Conservation (phyloP, 1,140 invertebrate genomes). For the Drosophila setifemur region DNA sequence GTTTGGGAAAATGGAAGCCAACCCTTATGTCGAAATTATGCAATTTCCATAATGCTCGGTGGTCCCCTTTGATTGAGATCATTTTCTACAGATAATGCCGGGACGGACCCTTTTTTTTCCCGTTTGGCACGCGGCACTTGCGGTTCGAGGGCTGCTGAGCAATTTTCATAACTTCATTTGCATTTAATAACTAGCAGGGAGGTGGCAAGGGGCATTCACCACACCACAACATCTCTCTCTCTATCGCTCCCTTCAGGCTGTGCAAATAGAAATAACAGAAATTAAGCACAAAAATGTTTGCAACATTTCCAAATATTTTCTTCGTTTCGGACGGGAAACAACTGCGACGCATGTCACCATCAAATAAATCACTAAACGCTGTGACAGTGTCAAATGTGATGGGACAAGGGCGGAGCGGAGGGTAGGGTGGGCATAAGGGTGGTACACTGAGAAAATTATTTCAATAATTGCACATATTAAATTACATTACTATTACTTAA, state of each 20-base stretch:
- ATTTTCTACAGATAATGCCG: conserved; percentile 53
- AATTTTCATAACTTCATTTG: conserved; percentile 79
- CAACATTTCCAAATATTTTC: conserved; percentile 12
- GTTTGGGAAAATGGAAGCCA: conserved; percentile 2
- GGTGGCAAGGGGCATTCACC: too few relatives aligned
- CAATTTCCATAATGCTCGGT: conserved; percentile 73
- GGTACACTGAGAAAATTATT: not conserved
- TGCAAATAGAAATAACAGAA: conserved; percentile 47
- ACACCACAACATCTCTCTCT: not conserved
- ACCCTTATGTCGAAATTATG: conserved; percentile 66
- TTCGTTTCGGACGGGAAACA: conserved; percentile 25
- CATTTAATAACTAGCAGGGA: conserved; percentile 40
- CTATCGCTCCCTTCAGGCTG: too few relatives aligned
- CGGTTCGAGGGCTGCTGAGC: conserved; percentile 48
- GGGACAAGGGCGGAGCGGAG: conserved; percentile 6
- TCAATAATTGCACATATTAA: too few relatives aligned
- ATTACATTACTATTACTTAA: too few relatives aligned
- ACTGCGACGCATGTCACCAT: conserved; percentile 70
- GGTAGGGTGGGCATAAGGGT: conserved; percentile 11
- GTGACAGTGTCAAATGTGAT: conserved; percentile 77
- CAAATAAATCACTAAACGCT: conserved; percentile 79
- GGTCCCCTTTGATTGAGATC: conserved; percentile 67
- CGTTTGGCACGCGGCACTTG: conserved; percentile 55
- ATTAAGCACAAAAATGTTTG: conserved; percentile 39
- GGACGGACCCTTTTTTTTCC: conserved; percentile 32